phyloP scores from a whole-genome alignment of 2,888 invertebrate genomes.

The Orchesellides sinensis region DNA sequence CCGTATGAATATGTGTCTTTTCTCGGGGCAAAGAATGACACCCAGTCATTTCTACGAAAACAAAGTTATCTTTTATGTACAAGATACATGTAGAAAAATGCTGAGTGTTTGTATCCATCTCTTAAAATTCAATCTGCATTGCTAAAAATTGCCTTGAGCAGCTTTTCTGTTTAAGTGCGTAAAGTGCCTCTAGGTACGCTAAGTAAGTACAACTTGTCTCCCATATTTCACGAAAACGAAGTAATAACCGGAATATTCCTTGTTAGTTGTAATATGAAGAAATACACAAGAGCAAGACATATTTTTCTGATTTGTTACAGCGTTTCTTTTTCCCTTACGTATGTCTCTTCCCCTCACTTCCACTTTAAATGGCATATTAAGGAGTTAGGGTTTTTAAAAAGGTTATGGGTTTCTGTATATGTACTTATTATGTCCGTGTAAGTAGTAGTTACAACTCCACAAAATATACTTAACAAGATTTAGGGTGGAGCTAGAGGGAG shows the following conservation, averaged over 20 bases:
- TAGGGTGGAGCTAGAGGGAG: slow-evolving; percentile 46
- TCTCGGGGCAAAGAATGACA: neutral
- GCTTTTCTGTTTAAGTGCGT: neutral
- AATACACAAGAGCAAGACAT: too few relatives aligned
- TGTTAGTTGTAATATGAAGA: neutral
- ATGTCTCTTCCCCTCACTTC: slow-evolving; percentile 22
- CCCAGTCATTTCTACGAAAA: neutral
- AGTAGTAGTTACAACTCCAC: slow-evolving; percentile 47
- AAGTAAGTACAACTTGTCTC: neutral
- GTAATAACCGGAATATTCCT: neutral
- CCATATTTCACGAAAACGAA: neutral
- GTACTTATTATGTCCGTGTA: slow-evolving; percentile 34
- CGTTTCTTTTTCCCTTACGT: too few relatives aligned
- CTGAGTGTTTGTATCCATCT: neutral
- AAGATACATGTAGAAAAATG: neutral
- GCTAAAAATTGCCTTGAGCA: slow-evolving; percentile 9
- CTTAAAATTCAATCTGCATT: slow-evolving; percentile 18
- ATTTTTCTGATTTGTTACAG: slow-evolving; percentile 33
- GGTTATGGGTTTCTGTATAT: slow-evolving; percentile 34
- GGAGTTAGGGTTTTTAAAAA: slow-evolving; percentile 35
- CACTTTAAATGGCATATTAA: slow-evolving; percentile 27
- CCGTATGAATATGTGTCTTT: too few relatives aligned
- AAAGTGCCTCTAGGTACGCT: neutral
- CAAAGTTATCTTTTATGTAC: neutral
- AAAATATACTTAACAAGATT: slow-evolving; percentile 59